These are phyloP conservation scores for Drosophila yakuba DNA, from an alignment of 1,140 invertebrate genomes.

Conservation along the genomic window DNA sequence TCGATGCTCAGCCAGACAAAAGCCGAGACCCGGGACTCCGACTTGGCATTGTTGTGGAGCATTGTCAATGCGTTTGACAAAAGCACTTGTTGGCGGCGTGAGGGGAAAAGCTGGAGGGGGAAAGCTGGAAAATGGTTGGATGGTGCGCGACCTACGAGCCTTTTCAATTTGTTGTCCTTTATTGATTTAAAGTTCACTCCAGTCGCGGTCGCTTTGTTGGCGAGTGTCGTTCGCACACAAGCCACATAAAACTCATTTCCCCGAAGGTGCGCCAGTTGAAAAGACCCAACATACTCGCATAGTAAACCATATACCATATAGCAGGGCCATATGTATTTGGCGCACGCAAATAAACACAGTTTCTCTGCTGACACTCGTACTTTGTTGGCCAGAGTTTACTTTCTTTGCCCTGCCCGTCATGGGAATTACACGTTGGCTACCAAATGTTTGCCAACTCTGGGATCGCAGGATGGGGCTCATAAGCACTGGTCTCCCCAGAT, in stretches of 20 bases:
- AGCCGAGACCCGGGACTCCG: constrained; percentile 16
- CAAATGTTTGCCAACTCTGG: constrained; percentile 40
- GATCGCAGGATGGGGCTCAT: not conserved
- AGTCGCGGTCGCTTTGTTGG: constrained; percentile 49
- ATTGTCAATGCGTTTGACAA: constrained; percentile 80
- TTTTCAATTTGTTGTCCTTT: constrained; percentile 56
- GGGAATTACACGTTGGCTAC: constrained; percentile 46
- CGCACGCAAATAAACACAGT: constrained; percentile 35
- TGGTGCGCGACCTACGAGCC: constrained; percentile 28
- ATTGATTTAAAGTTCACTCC: constrained; percentile 79
- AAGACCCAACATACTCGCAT: constrained; percentile 1
- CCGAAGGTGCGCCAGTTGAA: constrained; percentile 50
- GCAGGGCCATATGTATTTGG: not conserved
- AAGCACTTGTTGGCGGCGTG: constrained; percentile 47
- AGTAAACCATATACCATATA: too few species aligned
- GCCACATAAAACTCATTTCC: constrained; percentile 70
- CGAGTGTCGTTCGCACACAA: constrained; percentile 42
- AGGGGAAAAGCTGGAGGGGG: not conserved
- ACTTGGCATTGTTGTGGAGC: constrained; percentile 56
- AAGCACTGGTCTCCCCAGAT: not conserved
- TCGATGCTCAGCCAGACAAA: constrained; percentile 32
- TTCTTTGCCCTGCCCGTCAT: constrained; percentile 33
- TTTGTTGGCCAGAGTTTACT: constrained; percentile 41
- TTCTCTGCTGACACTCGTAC: constrained; percentile 27
- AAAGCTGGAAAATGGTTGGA: not conserved